Evolutionary conservation across 2,888 invertebrate genomes (phyloP), one percentile per base, ranked within the genome.

Genomic region (Hypolimnas misippus): DNA sequence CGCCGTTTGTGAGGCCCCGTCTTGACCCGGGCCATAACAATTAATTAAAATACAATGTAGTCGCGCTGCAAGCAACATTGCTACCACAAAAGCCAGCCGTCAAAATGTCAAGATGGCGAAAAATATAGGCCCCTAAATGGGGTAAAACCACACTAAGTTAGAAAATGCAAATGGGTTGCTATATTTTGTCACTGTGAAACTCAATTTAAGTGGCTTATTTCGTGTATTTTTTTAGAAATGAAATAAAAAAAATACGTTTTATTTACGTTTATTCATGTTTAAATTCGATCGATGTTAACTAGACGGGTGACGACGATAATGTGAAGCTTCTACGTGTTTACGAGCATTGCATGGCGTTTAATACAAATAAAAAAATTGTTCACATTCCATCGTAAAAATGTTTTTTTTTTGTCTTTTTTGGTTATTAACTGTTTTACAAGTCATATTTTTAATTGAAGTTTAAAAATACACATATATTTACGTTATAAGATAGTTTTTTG

Each of bases 1-100:
- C 70, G 83, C 80, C 80, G 79, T 89, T 87, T 80, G 74, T 74
- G 70, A 76, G 62, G 57, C 65, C 58, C 70, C 78, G 79, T 81
- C 82, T 82, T 80, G 81, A 78, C 79, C 79, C 69, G 67, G 67
- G 79, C 81, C 69, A 81, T 86, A 86, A 88, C 88, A 86, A 89
- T 90, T 90, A 89, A 90, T 89, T 89, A 87, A 83, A 86, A 83
- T 81, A 83, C 87, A 87, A 86, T 83, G 82, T 86, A 65, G 62
- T 49, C 54, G 60, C 40, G 59, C 58, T 63, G 62, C 62, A 54
- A 67, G 64, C 67, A 50, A 62, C 63, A 63, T 60, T 61, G 70
- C 72, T 70, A 68, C 69, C 62, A 70, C 70, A 69, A 73, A 58
- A 49, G 49, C 60, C 68, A 68, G 71, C 71, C 72, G 72, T 77